These are phyloP conservation scores for Aegithalos caudatus DNA, from an alignment of 2,113 vertebrate species.

Conservation along the genomic window DNA sequence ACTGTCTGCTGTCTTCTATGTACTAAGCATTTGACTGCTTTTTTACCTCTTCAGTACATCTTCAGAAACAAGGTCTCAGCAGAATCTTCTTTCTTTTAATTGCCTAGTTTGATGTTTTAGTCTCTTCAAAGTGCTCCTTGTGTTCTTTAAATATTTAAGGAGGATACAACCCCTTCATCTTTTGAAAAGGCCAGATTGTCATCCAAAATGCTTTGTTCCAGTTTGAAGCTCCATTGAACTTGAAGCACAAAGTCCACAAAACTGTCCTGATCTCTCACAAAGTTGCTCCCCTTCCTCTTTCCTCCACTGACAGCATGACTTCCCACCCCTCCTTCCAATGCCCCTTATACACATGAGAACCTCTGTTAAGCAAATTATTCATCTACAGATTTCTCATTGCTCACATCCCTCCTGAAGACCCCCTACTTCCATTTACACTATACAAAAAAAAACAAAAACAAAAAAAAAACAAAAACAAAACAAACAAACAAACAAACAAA, in stretches of 20 bases:
- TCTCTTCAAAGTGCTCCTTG: neutral
- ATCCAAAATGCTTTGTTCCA: neutral
- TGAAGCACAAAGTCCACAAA: neutral
- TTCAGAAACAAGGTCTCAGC: slow-evolving; percentile 20
- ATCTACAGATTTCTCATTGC: neutral
- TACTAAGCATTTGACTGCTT: neutral
- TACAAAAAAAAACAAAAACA: neutral
- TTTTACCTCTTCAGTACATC: neutral
- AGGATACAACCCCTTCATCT: neutral
- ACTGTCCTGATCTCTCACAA: neutral
- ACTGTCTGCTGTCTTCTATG: neutral
- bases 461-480: no score
- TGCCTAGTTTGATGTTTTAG: neutral
- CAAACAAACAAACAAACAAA: no score
- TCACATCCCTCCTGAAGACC: neutral
- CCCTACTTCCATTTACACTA: neutral
- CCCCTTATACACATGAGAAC: neutral
- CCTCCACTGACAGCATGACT: accelerated
- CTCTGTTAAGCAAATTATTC: neutral
- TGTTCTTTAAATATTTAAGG: slow-evolving; percentile 53
- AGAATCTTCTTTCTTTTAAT: slow-evolving; percentile 37
- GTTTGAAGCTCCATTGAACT: slow-evolving; percentile 4
- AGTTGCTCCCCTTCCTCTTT: neutral
- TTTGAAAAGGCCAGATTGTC: slow-evolving; percentile 9
- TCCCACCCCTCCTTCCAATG: neutral